Base-by-base conservation (phyloP, 2,797 vertebrate genomes). In the Squalus acanthias region DNA sequence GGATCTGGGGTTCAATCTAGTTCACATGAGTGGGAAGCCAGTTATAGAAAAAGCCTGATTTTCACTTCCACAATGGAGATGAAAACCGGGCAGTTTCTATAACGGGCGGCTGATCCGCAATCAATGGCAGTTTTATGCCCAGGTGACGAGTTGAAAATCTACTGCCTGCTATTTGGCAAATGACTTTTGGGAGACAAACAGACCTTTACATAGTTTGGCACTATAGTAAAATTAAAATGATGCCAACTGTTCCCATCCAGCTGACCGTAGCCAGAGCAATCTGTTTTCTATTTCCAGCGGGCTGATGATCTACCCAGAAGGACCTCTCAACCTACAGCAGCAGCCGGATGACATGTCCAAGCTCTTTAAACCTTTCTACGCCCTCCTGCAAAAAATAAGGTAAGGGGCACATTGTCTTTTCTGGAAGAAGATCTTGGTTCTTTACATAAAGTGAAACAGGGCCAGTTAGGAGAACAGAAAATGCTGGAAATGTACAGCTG, bases 301-400 rank as follows among this genome's bases (percentile, higher is more conserved):
- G 4, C 97, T 98, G 96, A 97, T 98, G 74, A 97, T 98, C 96
- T 98, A 98, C 96, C 98, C 98, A 0, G 98, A 98, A 74, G 98
- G 98, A 74, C 98, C 98, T 0, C 97, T 98, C 97, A 97, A 97
- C 96, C 96, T 98, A 96, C 97, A 98, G 57, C 97, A 12, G 67
- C 97, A 96, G 50, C 97, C 98, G 26, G 97, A 98, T 93, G 97
- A 97, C 82, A 97, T 98, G 97, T 98, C 97, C 20, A 96, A 76
- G 22, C 97, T 98, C 39, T 98, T 98, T 97, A 98, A 97, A 76
- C 98, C 98, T 15, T 98, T 98, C 96, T 97, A 97, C 95, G 97
- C 97, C 67, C 96, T 98, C n/a, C 96, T 98, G 95, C 97, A 96
- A 76, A 98, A 98, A 97, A 98, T 98, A 96, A 97, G 97, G 98